phyloP scores from a whole-genome alignment of 2,797 vertebrate species.

The Furcifer pardalis region DNA sequence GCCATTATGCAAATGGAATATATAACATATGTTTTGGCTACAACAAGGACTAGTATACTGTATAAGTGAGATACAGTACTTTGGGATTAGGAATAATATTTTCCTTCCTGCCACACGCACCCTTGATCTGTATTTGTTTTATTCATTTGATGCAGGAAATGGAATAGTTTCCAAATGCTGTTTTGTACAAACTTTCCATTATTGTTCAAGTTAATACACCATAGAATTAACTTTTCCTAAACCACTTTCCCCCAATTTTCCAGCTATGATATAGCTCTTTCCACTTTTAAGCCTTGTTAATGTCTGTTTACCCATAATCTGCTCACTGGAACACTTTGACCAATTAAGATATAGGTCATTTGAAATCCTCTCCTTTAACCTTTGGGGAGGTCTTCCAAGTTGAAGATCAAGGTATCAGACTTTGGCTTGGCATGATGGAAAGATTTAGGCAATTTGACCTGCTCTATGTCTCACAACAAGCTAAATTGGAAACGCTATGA shows the following conservation, averaged over 20 bases:
- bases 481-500: neutral
- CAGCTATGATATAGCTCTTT: neutral
- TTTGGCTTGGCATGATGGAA: constrained; percentile 25
- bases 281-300: constrained; percentile 7
- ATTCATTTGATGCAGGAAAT: neutral
- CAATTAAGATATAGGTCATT: constrained; percentile 12
- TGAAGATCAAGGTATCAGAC: constrained; percentile 7
- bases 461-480: constrained; percentile 28
- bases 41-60: neutral
- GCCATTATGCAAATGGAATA: constrained; percentile 15
- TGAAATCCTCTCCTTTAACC: constrained; percentile 8
- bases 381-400: constrained; percentile 35
- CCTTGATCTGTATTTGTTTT: constrained; percentile 1
- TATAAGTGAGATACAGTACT: neutral
- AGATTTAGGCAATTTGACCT: constrained; percentile 9
- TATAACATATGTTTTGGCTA: neutral
- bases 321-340: constrained; percentile 34
- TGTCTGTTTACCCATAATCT: constrained; percentile 8
- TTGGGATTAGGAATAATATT: neutral
- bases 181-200: neutral
- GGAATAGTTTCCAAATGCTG: neutral
- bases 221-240: neutral
- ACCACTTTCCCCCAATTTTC: neutral
- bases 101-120: neutral
- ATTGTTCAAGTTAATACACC: neutral